Evolutionary conservation across 1,140 invertebrate genomes (phyloP), one percentile per base, ranked within the genome.

Genomic region (Drepana arcuata): DNA sequence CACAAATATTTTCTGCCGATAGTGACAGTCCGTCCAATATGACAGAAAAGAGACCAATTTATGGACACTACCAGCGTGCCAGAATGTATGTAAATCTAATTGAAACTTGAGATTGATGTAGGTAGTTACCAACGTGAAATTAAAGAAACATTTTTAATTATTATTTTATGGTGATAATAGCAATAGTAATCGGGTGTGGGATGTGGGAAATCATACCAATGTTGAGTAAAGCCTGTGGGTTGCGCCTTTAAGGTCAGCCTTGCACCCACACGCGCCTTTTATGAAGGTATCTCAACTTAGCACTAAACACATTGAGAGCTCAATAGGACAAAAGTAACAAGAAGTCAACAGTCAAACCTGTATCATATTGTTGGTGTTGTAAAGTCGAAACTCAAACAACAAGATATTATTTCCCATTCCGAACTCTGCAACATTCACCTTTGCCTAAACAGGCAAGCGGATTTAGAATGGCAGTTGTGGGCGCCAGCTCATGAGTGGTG

Each of bases 401-500:
- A n/a, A n/a, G n/a, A n/a, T n/a, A n/a, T n/a, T n/a, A n/a, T n/a
- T n/a, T 36, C 37, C 41, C 46, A 32, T n/a, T n/a, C n/a, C n/a
- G n/a, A n/a, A n/a, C n/a, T 69, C 71, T 69, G 57, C 71, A 74
- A 78, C 77, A 81, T 81, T 81, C 77, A 81, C 77, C 77, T 78
- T 78, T 81, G 55, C 77, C 73, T 77, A 72, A 77, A 71, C 57
- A 42, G 77, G 73, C 61, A 77, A 66, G 70, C 73, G 70, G 71
- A 78, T 78, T 81, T 72, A 74, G 64, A 78, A 69, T 56, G 67
- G 67, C 54, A 40, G 41, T 54, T 52, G 75, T 79, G 68, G 74
- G 74, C 73, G 72, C 69, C 48, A 48, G 42, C 41, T 57, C 15
- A 35, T 65, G 34, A 53, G 48, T 58, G 42, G 48, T 58, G 40